Conservation (phyloP, 2,888 invertebrate genomes). For the Sinopyrophorus schimmeli region DNA sequence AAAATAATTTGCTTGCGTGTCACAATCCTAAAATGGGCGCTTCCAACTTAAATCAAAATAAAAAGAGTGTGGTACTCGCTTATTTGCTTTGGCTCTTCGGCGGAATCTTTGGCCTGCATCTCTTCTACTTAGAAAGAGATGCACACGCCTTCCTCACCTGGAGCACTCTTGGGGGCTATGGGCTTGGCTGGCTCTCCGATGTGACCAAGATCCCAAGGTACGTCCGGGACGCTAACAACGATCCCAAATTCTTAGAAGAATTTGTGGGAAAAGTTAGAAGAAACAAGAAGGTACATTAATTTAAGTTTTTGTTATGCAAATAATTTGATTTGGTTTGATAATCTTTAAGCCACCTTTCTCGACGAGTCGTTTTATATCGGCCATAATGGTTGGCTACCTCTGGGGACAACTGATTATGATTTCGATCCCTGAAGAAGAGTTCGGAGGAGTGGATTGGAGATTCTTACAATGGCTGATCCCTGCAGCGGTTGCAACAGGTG, state of each 20-base stretch:
- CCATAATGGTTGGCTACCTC: conserved; percentile 76
- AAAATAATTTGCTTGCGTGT: no score
- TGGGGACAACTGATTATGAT: conserved; percentile 76
- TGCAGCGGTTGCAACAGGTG: conserved; percentile 72
- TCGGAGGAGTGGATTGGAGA: conserved; percentile 71
- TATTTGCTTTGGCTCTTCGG: conserved; percentile 88
- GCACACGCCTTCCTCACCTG: conserved; percentile 90
- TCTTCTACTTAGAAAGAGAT: conserved; percentile 87
- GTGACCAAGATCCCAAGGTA: conserved; percentile 82
- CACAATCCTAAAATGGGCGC: no score
- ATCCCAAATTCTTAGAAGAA: conserved; percentile 67
- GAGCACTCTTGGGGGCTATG: conserved; percentile 85
- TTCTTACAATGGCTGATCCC: conserved; percentile 76
- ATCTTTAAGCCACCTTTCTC: conserved; percentile 81
- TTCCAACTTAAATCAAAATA: no score
- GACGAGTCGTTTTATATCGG: conserved; percentile 74
- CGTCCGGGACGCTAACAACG: conserved; percentile 79
- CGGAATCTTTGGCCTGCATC: conserved; percentile 87
- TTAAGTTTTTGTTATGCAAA: not conserved
- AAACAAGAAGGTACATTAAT: conserved; percentile 64
- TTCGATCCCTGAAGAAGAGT: conserved; percentile 76
- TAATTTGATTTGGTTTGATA: no score
- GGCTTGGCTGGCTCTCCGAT: conserved; percentile 86
- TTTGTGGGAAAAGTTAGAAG: conserved; percentile 65
- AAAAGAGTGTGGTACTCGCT: conserved; percentile 68